Evolutionary conservation across 2,888 invertebrate species (phyloP).

Genomic region (Ophioninae sp.): DNA sequence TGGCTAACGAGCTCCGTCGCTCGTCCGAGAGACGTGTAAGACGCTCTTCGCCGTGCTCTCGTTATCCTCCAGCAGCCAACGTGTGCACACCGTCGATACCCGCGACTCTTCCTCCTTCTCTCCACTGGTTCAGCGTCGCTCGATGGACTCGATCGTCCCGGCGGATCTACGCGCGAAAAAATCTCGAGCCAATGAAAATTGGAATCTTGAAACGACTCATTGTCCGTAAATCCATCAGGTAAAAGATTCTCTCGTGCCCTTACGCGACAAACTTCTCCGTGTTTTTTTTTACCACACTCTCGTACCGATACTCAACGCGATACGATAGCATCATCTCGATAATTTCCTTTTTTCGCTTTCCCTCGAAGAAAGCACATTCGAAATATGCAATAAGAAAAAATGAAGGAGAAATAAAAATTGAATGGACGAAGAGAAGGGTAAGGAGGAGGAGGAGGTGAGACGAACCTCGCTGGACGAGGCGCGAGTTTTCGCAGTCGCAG

Average conservation of each 20-base stretch:
- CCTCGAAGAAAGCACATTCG: not conserved
- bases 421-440: not conserved
- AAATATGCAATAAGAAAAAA: not conserved
- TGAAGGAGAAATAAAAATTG: not conserved
- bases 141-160: constrained; percentile 75
- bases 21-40: constrained; percentile 73
- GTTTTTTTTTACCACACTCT: not conserved
- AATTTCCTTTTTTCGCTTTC: not conserved
- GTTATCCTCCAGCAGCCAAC: constrained; percentile 71
- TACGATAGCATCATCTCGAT: no score
- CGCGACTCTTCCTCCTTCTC: constrained; percentile 38
- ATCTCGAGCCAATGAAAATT: constrained; percentile 67
- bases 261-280: constrained; percentile 51
- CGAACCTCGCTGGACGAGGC: constrained; percentile 59
- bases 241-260: constrained; percentile 25
- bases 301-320: not conserved
- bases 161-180: constrained; percentile 74
- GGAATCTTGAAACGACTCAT: constrained; percentile 55
- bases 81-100: constrained; percentile 40
- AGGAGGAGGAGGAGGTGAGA: constrained; percentile 29
- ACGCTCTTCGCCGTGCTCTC: constrained; percentile 74
- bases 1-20: constrained; percentile 75
- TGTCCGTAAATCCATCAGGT: constrained; percentile 63
- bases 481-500: constrained; percentile 66
- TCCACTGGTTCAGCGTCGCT: constrained; percentile 49